phyloP scores from a whole-genome alignment of 2,797 vertebrate genomes.

The Megalops cyprinoides region DNA sequence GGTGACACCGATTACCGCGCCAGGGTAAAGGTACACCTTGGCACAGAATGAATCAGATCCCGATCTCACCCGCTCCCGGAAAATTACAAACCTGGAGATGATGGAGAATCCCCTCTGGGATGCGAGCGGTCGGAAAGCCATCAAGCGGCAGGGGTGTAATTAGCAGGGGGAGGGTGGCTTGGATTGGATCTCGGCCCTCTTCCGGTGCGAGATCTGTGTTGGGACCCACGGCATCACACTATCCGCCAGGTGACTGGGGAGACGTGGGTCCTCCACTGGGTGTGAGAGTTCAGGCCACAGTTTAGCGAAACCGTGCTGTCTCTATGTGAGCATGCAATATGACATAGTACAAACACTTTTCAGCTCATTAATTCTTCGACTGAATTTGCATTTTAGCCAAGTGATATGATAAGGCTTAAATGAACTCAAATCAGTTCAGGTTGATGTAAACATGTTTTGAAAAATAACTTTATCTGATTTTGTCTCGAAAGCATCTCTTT shows the following conservation, averaged over 20 bases:
- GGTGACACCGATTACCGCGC: slow-evolving; percentile 27
- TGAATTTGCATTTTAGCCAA: neutral
- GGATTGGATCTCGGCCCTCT: slow-evolving; percentile 1
- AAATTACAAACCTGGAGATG: slow-evolving; percentile 30
- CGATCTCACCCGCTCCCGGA: slow-evolving; percentile 19
- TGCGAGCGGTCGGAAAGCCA: slow-evolving; percentile 22
- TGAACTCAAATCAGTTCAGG: neutral
- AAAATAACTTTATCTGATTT: too few relatives aligned
- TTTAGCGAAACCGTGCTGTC: neutral
- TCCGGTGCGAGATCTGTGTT: neutral
- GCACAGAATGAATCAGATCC: slow-evolving; percentile 26
- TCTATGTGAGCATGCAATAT: neutral
- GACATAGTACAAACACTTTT: neutral
- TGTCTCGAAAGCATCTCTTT: neutral
- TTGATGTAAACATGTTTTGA: too few relatives aligned
- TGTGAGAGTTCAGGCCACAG: neutral
- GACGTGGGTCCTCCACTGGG: neutral
- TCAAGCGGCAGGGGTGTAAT: slow-evolving; percentile 26
- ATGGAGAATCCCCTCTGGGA: slow-evolving; percentile 33
- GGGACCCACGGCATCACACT: too few relatives aligned
- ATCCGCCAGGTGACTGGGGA: too few relatives aligned
- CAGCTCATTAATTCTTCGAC: neutral
- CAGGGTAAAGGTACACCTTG: slow-evolving; percentile 31
- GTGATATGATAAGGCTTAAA: neutral
- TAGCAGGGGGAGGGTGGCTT: slow-evolving; percentile 14